Conservation (phyloP, 2,797 vertebrate genomes). For the Champsocephalus esox region DNA sequence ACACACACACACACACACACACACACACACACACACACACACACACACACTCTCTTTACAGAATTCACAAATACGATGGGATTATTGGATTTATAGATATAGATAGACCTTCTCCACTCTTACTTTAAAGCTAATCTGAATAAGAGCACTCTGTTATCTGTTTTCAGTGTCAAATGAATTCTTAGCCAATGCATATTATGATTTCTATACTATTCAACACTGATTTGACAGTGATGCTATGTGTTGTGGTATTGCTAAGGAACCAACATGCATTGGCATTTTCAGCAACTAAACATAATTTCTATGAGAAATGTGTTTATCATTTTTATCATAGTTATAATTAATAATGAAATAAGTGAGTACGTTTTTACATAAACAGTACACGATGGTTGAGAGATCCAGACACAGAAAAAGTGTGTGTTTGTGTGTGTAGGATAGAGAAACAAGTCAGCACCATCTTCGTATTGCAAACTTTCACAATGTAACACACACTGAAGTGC, state of each 20-base stretch:
- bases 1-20: neutral
- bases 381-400: constrained; percentile 9
- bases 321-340: neutral
- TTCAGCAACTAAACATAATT: neutral
- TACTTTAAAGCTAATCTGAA: constrained; percentile 20
- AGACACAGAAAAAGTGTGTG: neutral
- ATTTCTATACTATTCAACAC: neutral
- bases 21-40: constrained; percentile 6
- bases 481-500: neutral
- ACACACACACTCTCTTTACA: constrained; percentile 4
- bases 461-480: neutral
- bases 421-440: too few relatives aligned
- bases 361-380: neutral
- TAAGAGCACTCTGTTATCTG: neutral
- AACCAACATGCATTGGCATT: neutral
- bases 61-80: constrained; percentile 31
- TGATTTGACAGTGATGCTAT: too few relatives aligned
- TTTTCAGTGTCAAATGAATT: constrained; percentile 2
- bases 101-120: constrained; percentile 12
- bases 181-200: neutral
- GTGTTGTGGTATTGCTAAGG: neutral
- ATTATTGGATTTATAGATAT: constrained; percentile 51
- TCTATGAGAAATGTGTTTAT: neutral
- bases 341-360: neutral
- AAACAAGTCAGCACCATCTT: too few relatives aligned